Conservation (phyloP, 2,113 vertebrate species). For the Glaucidium brasilianum region DNA sequence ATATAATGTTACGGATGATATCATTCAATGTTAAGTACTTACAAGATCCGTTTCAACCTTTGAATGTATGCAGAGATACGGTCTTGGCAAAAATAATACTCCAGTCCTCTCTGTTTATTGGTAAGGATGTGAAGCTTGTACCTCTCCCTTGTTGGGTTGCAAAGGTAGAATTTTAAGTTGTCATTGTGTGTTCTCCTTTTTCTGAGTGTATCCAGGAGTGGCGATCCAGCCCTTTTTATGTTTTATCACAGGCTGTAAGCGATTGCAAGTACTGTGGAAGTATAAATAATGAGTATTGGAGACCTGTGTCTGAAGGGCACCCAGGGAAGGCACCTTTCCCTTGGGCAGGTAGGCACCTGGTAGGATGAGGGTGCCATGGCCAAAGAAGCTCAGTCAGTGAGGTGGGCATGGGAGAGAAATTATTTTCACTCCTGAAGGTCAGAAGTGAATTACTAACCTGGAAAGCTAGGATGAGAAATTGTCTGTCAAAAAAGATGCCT, state of each 20-base stretch:
- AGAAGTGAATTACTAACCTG: background rate
- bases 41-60: background rate
- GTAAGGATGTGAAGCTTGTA: background rate
- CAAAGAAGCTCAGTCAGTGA: background rate
- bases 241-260: background rate
- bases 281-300: background rate
- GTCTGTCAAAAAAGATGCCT: background rate
- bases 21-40: background rate
- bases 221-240: background rate
- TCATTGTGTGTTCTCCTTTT: background rate
- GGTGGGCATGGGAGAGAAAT: background rate
- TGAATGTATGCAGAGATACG: background rate
- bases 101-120: background rate
- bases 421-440: background rate
- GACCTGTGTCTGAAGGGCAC: rapidly evolving
- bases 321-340: background rate
- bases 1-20: background rate
- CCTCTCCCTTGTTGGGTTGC: background rate
- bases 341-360: rapidly evolving
- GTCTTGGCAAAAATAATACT: background rate
- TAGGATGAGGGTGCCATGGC: rapidly evolving
- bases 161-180: background rate
- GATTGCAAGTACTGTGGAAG: background rate
- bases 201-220: background rate
- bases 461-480: background rate